Base-by-base conservation (phyloP, 2,797 vertebrate species). In the Chaunax sp. region DNA sequence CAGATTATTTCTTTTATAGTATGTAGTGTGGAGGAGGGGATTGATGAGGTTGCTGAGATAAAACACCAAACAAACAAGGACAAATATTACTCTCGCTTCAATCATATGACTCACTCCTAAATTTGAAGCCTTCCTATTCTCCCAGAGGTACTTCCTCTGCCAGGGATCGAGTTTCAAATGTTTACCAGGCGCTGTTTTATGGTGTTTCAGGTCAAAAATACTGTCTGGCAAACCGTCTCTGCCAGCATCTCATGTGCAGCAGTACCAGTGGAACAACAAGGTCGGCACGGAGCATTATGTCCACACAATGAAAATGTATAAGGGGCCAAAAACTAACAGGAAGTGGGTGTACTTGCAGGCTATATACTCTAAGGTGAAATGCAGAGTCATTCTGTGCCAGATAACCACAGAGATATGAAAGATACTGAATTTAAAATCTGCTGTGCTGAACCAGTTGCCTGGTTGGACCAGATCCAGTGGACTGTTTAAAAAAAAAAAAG, bases 201-300 rank as follows among this genome's bases (percentile, higher is more conserved):
- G 30, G 41, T 23, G 30, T 54, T 52, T 35, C 33, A 35, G 35
- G 56, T 78, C 41, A 64, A 66, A 56, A 66, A 10, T 74, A 77
- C 63, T 59, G 26, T 53, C 30, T 59, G 35, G 40, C 44, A 68
- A 54, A 68, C 30, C 46, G 40, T 47, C 58, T 75, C 54, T 66
- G 50, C 49, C 9, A 47, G 64, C 60, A 58, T 68, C 63, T 53
- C 22, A 26, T 51, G 56, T 56, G 30, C 35, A 53, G 59, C 40
- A 37, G 49, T 50, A 64, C 64, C 49, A 51, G 37, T 41, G 55
- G 51, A 67, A 52, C 52, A 54, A 43, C 26, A 19, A 33, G 43
- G 19, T 18, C 51, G 71, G 47, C 51, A 12, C 46, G n/a, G 20
- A 55, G 20, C 37, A 11, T 13, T n/a, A 19, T 67, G 47, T 74